These are phyloP conservation scores for Platysteira castanea DNA, from an alignment of 2,113 vertebrate species.

Conservation along the genomic window DNA sequence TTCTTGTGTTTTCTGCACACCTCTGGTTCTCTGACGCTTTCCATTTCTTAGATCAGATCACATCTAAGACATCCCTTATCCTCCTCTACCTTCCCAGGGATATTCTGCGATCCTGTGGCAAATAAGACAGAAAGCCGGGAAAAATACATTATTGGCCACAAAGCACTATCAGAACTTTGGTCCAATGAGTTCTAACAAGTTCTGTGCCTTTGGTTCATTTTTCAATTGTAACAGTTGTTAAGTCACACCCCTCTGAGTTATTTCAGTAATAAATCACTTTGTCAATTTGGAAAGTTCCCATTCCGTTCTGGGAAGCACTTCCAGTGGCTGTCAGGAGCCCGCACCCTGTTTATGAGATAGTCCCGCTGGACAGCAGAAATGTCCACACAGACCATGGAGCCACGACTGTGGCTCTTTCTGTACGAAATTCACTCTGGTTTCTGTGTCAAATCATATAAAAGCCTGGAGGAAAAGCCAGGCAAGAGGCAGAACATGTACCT, in stretches of 20 bases:
- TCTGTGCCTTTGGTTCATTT: slow-evolving; percentile 25
- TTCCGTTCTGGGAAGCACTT: slow-evolving; percentile 7
- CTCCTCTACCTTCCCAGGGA: background rate
- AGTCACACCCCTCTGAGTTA: slow-evolving; percentile 46
- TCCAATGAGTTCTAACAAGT: background rate
- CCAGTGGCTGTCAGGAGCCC: slow-evolving; percentile 14
- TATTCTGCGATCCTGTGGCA: background rate
- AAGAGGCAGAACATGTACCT: accelerated
- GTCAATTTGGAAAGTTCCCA: slow-evolving; percentile 34
- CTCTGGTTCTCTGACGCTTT: background rate
- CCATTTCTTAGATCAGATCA: background rate
- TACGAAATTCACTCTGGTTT: background rate
- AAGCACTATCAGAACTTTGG: background rate
- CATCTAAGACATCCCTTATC: background rate
- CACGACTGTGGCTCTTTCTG: background rate
- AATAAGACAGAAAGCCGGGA: background rate
- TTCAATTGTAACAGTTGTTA: slow-evolving; percentile 39
- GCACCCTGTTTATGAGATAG: slow-evolving; percentile 30
- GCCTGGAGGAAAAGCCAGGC: background rate
- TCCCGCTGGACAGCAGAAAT: slow-evolving; percentile 22
- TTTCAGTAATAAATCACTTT: slow-evolving; percentile 1
- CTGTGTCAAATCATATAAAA: background rate
- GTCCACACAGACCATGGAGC: background rate
- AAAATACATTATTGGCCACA: background rate
- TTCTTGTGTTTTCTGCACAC: background rate